phyloP scores from a whole-genome alignment of 2,113 vertebrate genomes.

The Salminus brasiliensis region DNA sequence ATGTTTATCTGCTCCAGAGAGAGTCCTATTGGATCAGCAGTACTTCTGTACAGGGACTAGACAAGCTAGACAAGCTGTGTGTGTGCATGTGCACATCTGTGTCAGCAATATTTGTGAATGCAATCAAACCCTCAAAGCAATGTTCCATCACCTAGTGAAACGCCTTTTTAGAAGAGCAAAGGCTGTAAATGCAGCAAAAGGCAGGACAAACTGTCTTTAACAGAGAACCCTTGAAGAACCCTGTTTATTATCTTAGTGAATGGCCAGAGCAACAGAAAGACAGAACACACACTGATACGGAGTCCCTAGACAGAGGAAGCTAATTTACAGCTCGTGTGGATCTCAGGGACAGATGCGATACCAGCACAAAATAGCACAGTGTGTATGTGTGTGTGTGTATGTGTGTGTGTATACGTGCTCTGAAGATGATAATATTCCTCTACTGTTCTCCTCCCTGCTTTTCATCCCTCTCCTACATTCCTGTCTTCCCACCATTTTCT shows the following conservation, averaged over 20 bases:
- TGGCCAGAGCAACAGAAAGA: background rate
- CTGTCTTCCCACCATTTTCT: constrained; percentile 48
- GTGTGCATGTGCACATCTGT: too few species aligned
- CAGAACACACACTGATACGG: background rate
- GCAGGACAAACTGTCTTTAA: too few species aligned
- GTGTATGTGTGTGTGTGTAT: constrained; percentile 4
- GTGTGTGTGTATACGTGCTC: background rate
- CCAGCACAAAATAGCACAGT: background rate
- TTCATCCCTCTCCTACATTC: background rate
- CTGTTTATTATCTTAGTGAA: background rate
- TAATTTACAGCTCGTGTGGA: background rate
- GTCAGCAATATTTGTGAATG: too few species aligned
- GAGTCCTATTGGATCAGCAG: too few species aligned
- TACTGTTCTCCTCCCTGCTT: background rate
- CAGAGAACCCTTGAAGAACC: too few species aligned
- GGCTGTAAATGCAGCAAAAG: too few species aligned
- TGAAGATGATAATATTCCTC: background rate
- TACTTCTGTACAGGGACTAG: too few species aligned
- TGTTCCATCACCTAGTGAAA: too few species aligned
- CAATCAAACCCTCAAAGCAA: too few species aligned
- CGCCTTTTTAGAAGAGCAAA: too few species aligned
- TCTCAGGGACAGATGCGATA: constrained; percentile 20
- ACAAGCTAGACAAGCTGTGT: too few species aligned
- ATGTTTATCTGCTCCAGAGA: too few species aligned
- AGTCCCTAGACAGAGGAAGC: background rate